Evolutionary conservation across 2,888 invertebrate genomes (phyloP).

Genomic region (Drosophila macrospina): DNA sequence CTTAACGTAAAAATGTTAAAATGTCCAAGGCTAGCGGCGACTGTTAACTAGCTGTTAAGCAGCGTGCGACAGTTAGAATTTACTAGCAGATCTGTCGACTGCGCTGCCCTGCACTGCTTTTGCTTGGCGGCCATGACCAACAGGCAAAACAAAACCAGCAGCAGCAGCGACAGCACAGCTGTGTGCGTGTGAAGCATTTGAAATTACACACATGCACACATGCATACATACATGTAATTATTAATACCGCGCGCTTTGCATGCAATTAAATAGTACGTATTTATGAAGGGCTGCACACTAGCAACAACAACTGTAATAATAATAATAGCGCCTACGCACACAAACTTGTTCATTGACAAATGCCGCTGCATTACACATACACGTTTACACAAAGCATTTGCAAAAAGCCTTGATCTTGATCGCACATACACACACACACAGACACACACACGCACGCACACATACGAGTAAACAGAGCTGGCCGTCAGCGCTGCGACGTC

Average conservation of each 20-base stretch:
- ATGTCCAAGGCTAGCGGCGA: slow-evolving; percentile 16
- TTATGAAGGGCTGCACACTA: slow-evolving; percentile 60
- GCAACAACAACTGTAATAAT: slow-evolving; percentile 12
- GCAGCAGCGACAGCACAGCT: slow-evolving; percentile 18
- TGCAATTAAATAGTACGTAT: slow-evolving; percentile 37
- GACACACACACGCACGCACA: slow-evolving; percentile 43
- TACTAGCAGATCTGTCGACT: slow-evolving; percentile 29
- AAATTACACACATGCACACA: slow-evolving; percentile 49
- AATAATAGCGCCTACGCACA: slow-evolving; percentile 54
- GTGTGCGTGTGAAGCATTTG: slow-evolving; percentile 67
- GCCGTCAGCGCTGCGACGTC: slow-evolving; percentile 27
- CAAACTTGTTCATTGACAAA: slow-evolving; percentile 56
- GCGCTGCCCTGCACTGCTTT: slow-evolving; percentile 30
- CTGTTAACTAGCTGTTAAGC: slow-evolving; percentile 41
- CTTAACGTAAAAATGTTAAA: slow-evolving; percentile 31
- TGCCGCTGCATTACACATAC: slow-evolving; percentile 34
- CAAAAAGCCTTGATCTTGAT: slow-evolving; percentile 83
- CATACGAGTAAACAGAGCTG: slow-evolving; percentile 14
- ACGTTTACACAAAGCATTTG: slow-evolving; percentile 30
- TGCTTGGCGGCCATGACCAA: slow-evolving; percentile 62
- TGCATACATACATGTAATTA: slow-evolving; percentile 37
- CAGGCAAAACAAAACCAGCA: slow-evolving; percentile 27
- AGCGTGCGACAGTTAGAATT: slow-evolving; percentile 71
- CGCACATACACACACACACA: slow-evolving; percentile 50
- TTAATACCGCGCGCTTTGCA: slow-evolving; percentile 37